phyloP scores from a whole-genome alignment of 1,140 invertebrate genomes.

The Aphaenogaster ashmeadi region DNA sequence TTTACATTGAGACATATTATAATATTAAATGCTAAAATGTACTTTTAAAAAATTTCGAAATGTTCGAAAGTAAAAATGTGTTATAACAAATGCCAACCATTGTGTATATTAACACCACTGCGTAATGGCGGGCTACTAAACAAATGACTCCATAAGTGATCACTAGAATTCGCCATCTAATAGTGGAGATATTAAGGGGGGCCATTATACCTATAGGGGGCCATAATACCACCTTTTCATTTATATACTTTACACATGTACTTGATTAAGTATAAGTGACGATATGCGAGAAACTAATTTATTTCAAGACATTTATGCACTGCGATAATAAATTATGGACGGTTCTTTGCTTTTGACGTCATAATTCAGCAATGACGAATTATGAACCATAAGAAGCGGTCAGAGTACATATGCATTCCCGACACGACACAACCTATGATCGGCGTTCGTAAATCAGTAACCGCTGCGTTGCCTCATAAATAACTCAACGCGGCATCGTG shows the following conservation, averaged over 20 bases:
- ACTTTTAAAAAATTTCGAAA: too few relatives aligned
- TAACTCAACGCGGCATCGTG: conserved; percentile 63
- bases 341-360: neutral
- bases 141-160: too few relatives aligned
- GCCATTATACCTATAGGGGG: too few relatives aligned
- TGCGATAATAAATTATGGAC: neutral
- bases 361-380: neutral
- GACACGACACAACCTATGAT: conserved; percentile 53
- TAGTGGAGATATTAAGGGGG: too few relatives aligned
- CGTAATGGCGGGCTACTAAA: too few relatives aligned
- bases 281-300: neutral
- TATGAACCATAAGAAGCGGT: conserved; percentile 30
- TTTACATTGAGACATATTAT: too few relatives aligned
- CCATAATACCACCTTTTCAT: too few relatives aligned
- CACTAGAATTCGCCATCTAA: too few relatives aligned
- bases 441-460: conserved; percentile 65
- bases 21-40: too few relatives aligned
- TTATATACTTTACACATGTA: neutral
- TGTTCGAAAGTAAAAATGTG: too few relatives aligned
- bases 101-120: too few relatives aligned
- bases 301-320: neutral
- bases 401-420: conserved; percentile 57
- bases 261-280: neutral
- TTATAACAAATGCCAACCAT: too few relatives aligned
- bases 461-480: conserved; percentile 63